Conservation (phyloP, 2,113 vertebrate species). For the Corapipo altera region DNA sequence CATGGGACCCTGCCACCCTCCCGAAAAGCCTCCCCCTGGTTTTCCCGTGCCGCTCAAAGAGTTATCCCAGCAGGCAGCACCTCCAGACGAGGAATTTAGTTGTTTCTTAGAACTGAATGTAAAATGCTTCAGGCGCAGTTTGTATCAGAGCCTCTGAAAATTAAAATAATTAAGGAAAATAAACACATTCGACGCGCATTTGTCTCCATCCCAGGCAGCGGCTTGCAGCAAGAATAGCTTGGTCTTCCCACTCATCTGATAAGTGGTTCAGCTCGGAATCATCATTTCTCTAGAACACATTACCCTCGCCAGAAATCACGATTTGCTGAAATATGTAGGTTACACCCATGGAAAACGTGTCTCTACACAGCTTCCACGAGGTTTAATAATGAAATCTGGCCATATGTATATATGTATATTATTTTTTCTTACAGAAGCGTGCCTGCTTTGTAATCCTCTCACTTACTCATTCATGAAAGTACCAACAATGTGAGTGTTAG, state of each 20-base stretch:
- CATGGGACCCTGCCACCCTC: fast-evolving
- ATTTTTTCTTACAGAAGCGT: background rate
- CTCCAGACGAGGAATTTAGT: background rate
- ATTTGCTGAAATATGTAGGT: constrained; percentile 29
- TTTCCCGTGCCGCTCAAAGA: background rate
- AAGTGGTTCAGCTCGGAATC: background rate
- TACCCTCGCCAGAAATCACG: constrained; percentile 45
- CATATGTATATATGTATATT: background rate
- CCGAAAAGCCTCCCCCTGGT: fast-evolving
- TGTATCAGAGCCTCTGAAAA: background rate
- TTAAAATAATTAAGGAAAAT: background rate
- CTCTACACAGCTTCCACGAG: background rate
- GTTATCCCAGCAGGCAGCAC: background rate
- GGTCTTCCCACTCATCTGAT: constrained; percentile 52
- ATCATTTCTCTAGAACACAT: constrained; percentile 1
- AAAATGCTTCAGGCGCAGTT: background rate
- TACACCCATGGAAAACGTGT: constrained; percentile 46
- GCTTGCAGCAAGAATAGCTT: constrained; percentile 39
- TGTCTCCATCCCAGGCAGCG: background rate
- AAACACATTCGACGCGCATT: background rate
- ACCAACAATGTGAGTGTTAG: background rate
- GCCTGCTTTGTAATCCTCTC: background rate
- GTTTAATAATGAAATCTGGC: constrained; percentile 33
- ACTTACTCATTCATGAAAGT: constrained; percentile 57
- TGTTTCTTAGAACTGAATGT: background rate